A percentile compares a stretch with the other conserved stretches of the same genome.
These are phyloP conservation scores for Thamnaconus septentrionalis DNA, from an alignment of 2,113 vertebrate genomes.

Conservation along the genomic window DNA sequence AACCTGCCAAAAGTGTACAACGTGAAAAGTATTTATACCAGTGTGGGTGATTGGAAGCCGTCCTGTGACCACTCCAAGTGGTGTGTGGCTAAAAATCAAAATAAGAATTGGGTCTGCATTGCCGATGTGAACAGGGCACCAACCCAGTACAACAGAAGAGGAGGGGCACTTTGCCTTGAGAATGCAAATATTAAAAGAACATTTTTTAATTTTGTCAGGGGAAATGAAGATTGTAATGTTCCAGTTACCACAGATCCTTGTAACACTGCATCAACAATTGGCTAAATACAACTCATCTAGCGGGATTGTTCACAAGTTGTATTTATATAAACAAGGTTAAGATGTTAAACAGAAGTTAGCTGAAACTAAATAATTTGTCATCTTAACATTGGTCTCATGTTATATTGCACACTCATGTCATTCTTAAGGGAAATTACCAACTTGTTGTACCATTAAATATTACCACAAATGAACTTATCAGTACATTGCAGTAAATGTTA, in stretches of 20 bases:
- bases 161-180: constrained; percentile 1
- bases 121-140: neutral
- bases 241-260: too few species aligned
- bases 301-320: too few species aligned
- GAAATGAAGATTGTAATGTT: neutral
- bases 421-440: too few species aligned
- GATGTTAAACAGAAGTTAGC: too few species aligned
- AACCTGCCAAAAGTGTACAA: neutral
- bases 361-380: too few species aligned
- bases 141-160: neutral
- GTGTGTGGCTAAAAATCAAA: neutral
- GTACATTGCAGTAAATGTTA: too few species aligned
- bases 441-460: too few species aligned
- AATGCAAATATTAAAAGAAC: neutral
- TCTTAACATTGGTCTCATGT: too few species aligned
- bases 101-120: neutral
- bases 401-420: too few species aligned
- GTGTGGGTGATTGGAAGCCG: neutral
- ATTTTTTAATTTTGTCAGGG: neutral
- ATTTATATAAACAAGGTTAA: too few species aligned
- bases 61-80: constrained; percentile 5
- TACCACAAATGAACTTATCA: too few species aligned
- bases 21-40: neutral
- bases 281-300: too few species aligned
- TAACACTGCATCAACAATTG: neutral